Conservation (phyloP, 2,797 vertebrate species). For the Rhabdophis nuchalis region DNA sequence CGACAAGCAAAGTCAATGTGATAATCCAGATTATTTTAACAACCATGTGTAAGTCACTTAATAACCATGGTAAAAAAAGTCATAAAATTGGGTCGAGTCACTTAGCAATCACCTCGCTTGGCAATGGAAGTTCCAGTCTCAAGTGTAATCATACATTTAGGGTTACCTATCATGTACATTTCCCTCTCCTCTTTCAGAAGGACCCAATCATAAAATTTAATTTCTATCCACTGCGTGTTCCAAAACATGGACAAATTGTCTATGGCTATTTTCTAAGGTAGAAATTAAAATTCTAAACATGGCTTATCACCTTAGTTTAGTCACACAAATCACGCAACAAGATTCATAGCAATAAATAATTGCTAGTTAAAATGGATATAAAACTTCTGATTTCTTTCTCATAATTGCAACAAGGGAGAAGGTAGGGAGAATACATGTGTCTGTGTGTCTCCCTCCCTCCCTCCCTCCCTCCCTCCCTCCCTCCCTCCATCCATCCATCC, state of each 20-base stretch:
- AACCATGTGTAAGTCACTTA: too few species aligned
- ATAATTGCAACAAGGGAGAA: too few species aligned
- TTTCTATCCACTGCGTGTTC: not conserved
- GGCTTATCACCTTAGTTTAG: not conserved
- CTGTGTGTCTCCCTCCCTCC: fast-evolving
- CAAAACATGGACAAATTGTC: not conserved
- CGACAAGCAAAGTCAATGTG: too few species aligned
- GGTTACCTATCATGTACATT: not conserved
- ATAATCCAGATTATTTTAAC: too few species aligned
- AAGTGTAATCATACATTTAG: too few species aligned
- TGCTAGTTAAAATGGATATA: not conserved
- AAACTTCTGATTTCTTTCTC: not conserved
- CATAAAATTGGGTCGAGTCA: too few species aligned
- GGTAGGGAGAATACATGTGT: not conserved
- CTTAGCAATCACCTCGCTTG: too few species aligned
- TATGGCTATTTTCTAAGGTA: not conserved
- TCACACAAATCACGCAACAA: not conserved
- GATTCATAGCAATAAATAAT: not conserved
- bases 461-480: too few species aligned
- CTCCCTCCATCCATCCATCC: fast-evolving
- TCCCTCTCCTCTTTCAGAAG: not conserved
- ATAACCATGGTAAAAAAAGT: too few species aligned
- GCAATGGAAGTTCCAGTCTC: too few species aligned
- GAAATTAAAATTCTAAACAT: not conserved
- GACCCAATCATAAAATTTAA: not conserved